Evolutionary conservation across 2,888 invertebrate genomes (phyloP).

Genomic region (Drosophila paramelanica): DNA sequence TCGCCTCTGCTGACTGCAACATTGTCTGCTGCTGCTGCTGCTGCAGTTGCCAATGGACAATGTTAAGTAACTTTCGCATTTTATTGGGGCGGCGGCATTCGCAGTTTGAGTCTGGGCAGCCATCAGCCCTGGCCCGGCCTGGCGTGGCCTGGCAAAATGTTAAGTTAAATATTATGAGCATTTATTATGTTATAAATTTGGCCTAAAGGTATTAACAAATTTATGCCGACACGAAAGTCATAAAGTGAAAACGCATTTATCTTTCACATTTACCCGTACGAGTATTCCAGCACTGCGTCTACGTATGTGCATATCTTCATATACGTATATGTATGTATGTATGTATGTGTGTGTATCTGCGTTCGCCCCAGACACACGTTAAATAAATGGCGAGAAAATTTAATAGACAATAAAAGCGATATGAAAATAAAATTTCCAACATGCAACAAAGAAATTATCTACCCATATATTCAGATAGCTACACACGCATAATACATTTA

Average conservation of each 20-base stretch:
- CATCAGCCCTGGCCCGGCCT: conserved; percentile 26
- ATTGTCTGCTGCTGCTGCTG: not conserved
- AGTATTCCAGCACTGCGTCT: conserved; percentile 23
- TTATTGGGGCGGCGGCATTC: conserved; percentile 59
- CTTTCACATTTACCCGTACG: conserved; percentile 62
- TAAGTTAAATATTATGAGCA: conserved; percentile 82
- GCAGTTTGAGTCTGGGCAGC: conserved; percentile 21
- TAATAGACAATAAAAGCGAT: conserved; percentile 71
- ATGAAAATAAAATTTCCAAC: conserved; percentile 59
- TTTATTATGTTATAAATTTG: conserved; percentile 83
- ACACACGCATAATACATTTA: not conserved
- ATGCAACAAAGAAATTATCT: conserved; percentile 64
- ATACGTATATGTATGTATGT: not conserved
- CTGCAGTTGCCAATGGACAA: conserved; percentile 55
- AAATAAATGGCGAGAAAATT: conserved; percentile 73
- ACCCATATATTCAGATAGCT: conserved; percentile 3
- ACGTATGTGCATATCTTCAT: not conserved
- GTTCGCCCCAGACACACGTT: conserved; percentile 34
- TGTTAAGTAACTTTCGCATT: conserved; percentile 78
- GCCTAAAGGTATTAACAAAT: conserved; percentile 81
- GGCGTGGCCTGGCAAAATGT: conserved; percentile 72
- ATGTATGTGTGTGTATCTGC: conserved; percentile 12
- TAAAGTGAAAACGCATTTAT: conserved; percentile 82
- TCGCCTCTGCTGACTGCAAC: conserved; percentile 1
- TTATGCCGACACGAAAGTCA: conserved; percentile 81